A percentile compares a stretch with the other conserved stretches of the same genome.
Conservation (phyloP, 2,797 vertebrate genomes). For the Paramormyrops hopkinsi region DNA sequence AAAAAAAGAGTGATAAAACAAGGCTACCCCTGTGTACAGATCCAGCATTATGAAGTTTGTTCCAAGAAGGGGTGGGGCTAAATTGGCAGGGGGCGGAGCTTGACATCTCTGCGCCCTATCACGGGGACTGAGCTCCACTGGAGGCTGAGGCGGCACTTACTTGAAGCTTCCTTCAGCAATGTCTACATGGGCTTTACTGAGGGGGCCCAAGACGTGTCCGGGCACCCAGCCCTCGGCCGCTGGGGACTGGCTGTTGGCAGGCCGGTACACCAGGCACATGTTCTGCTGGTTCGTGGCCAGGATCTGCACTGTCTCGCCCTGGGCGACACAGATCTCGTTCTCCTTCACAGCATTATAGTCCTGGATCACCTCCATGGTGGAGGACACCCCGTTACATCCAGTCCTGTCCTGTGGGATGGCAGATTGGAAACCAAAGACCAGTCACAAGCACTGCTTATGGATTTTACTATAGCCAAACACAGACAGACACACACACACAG, state of each 20-base stretch:
- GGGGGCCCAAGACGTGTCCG: conserved; percentile 77
- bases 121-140: conserved; percentile 60
- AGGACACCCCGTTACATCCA: conserved; percentile 82
- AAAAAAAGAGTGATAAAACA: conserved; percentile 42
- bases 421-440: background rate
- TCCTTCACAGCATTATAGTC: conserved; percentile 97
- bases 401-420: conserved; percentile 59
- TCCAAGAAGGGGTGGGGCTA: conserved; percentile 45
- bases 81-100: conserved; percentile 53
- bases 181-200: conserved; percentile 77
- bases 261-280: conserved; percentile 93
- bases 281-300: conserved; percentile 96
- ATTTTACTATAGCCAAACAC: background rate
- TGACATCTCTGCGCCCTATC: conserved; percentile 55
- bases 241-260: conserved; percentile 81
- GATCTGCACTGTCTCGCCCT: conserved; percentile 90
- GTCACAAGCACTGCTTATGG: background rate
- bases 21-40: conserved; percentile 46
- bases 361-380: conserved; percentile 84
- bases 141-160: conserved; percentile 83
- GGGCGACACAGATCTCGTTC: conserved; percentile 89
- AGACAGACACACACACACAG: background rate
- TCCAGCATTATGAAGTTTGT: conserved; percentile 59
- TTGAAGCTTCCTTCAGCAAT: conserved; percentile 88
- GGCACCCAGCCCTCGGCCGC: conserved; percentile 98